Base-by-base conservation (phyloP, 2,888 invertebrate genomes). In the Nemurella pictetii region DNA sequence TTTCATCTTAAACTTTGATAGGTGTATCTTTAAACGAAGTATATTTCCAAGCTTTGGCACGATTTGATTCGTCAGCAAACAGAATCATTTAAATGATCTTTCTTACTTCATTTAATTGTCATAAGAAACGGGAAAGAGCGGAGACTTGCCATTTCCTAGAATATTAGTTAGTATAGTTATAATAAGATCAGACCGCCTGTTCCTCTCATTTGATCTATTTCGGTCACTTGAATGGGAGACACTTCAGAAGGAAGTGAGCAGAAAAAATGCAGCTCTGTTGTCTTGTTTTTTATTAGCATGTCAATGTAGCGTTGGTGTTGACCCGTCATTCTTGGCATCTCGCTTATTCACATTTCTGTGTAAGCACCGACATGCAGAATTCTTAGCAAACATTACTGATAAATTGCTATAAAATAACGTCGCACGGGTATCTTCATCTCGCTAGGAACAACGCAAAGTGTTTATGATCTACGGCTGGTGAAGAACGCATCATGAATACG, bases 401-500 rank as follows among this genome's bases (percentile, higher is more conserved):
- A 55, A 20, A 55, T 20, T 20, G 55, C 55, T 55, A 55, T 55
- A 12, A 55, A 55, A 55, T 55, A 12, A 55, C 15, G 20, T 55
- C 55, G 55, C 55, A 55, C 55, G 55, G n/a, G 55, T 12, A 7
- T 55, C 15, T 20, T 55, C 55, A 20, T 55, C 55, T 55, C 55
- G 3, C 55, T 12, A 20, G 55, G 35, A 35, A 35, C 9, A 15
- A 20, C 55, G 55, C 1, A 29, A 84, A 84, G 80, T 84, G 75
- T 84, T 78, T 78, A 55, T 82, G 82, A 82, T 82, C 27, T 72
- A 82, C 72, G 82, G 28, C 55, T 26, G 29, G 12, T 72, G 15
- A 4, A 82, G n/a, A 5, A 55, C 82, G 15, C 28, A 72, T 82
- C 82, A 82, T 82, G 82, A 82, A 82, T 82, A 82, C 32, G 36